These are phyloP conservation scores for Hetaerina titia DNA, from an alignment of 2,888 invertebrate species.

Conservation along the genomic window DNA sequence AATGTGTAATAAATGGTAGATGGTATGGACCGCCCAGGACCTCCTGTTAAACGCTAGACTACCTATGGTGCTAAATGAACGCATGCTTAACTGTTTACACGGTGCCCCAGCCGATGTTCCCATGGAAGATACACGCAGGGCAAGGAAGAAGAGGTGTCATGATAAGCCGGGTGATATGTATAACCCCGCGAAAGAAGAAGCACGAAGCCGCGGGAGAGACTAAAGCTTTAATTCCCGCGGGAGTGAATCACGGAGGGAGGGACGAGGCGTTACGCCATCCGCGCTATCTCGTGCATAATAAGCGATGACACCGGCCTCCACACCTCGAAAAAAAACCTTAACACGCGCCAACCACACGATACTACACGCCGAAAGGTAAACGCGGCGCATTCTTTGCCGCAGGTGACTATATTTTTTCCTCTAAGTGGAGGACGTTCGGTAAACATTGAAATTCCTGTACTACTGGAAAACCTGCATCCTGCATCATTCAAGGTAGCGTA, in stretches of 20 bases:
- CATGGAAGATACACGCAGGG: no score
- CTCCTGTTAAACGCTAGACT: no score
- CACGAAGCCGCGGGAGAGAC: background rate
- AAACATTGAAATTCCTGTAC: background rate
- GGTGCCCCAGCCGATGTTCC: no score
- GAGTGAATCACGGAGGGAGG: background rate
- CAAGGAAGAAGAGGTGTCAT: background rate
- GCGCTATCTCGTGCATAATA: background rate
- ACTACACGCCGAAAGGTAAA: background rate
- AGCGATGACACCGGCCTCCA: background rate
- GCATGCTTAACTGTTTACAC: no score
- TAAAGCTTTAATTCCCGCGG: background rate
- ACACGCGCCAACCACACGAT: background rate
- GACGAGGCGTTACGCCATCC: background rate
- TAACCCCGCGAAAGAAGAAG: background rate
- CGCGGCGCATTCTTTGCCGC: background rate
- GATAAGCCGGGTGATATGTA: background rate
- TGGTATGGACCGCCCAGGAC: no score
- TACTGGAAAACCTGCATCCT: background rate
- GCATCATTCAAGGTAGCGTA: background rate
- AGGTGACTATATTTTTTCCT: background rate
- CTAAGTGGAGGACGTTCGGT: background rate
- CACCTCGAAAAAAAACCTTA: background rate
- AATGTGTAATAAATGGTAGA: no score
- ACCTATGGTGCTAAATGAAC: no score